A percentile compares a stretch with the other conserved stretches of the same genome.
phyloP scores from a whole-genome alignment of 2,888 invertebrate genomes.

The Isotomurus palustris region DNA sequence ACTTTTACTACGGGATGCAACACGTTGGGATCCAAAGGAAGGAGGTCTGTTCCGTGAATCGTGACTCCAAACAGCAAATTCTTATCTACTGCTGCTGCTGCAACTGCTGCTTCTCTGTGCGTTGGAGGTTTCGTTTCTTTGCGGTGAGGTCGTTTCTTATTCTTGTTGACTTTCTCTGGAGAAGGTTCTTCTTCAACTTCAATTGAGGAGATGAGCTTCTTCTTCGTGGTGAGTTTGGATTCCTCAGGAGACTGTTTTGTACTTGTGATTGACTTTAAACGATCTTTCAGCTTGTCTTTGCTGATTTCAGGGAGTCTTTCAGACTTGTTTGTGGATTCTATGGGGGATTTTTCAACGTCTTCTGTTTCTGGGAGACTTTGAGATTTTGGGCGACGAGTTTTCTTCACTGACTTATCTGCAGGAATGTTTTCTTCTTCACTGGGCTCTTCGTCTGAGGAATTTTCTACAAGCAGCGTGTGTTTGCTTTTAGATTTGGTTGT shows the following conservation, averaged over 20 bases:
- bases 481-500: neutral
- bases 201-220: neutral
- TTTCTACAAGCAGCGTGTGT: neutral
- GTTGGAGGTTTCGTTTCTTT: neutral
- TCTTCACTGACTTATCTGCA: neutral
- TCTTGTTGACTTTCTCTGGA: neutral
- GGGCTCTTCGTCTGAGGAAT: neutral
- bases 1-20: slow-evolving; percentile 62
- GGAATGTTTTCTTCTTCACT: neutral
- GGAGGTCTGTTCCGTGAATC: slow-evolving; percentile 58
- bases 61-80: slow-evolving; percentile 52
- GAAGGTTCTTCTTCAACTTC: neutral
- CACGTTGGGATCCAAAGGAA: slow-evolving; percentile 58
- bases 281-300: neutral
- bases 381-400: neutral
- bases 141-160: no score
- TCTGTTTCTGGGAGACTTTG: no score
- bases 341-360: no score
- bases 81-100: slow-evolving; percentile 9
- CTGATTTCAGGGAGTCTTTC: no score
- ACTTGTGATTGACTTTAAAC: neutral
- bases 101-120: neutral
- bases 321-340: no score
- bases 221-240: no score
- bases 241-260: neutral